phyloP scores from a whole-genome alignment of 2,113 vertebrate genomes.

The Elephas maximus region DNA sequence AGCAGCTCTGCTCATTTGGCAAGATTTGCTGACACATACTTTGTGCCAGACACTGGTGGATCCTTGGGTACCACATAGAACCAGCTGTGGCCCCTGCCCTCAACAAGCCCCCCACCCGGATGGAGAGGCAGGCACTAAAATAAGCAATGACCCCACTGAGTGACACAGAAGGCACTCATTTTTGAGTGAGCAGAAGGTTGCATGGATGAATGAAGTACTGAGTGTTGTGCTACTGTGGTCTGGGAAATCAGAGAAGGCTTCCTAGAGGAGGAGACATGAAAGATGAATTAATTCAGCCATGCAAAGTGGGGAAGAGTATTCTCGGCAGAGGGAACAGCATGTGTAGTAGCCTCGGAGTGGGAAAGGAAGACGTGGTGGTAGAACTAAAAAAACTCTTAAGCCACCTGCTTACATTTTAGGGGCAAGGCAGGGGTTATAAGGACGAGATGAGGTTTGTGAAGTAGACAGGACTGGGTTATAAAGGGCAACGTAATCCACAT shows the following conservation, averaged over 20 bases:
- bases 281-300: background rate
- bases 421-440: accelerated
- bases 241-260: background rate
- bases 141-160: background rate
- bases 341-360: background rate
- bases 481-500: background rate
- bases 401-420: background rate
- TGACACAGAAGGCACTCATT: background rate
- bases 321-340: background rate
- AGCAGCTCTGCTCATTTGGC: background rate
- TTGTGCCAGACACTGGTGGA: background rate
- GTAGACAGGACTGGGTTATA: background rate
- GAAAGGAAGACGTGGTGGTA: background rate
- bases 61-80: background rate
- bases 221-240: background rate
- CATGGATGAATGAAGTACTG: background rate
- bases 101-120: background rate
- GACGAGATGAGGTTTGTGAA: background rate
- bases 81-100: background rate
- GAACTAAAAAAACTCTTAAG: background rate
- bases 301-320: background rate
- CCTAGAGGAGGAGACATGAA: background rate
- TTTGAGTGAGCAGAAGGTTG: background rate
- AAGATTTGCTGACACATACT: background rate
- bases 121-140: background rate